phyloP scores from a whole-genome alignment of 2,888 invertebrate genomes.

The Nomada hirtipes region DNA sequence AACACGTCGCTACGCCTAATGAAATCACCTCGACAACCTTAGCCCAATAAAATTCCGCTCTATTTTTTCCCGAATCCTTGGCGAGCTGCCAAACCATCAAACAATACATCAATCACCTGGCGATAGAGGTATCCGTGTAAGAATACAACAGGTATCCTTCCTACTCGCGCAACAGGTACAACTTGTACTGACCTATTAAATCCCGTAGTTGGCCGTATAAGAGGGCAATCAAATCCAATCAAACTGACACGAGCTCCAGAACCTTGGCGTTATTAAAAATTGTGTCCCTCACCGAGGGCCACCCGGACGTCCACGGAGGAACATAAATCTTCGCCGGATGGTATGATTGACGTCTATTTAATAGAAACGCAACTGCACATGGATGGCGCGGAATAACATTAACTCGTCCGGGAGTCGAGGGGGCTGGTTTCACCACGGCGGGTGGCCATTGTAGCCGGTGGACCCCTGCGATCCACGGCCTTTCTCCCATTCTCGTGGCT shows the following conservation, averaged over 20 bases:
- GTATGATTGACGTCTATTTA: constrained; percentile 82
- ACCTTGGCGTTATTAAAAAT: constrained; percentile 61
- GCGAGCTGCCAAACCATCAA: too few relatives aligned
- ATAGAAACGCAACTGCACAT: constrained; percentile 81
- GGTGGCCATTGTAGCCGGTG: constrained; percentile 81
- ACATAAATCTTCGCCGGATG: constrained; percentile 75
- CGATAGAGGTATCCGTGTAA: too few relatives aligned
- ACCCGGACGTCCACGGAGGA: constrained; percentile 67
- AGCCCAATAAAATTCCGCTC: too few relatives aligned
- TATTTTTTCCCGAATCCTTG: too few relatives aligned
- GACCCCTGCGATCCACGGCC: constrained; percentile 78
- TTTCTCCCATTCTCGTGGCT: constrained; percentile 75
- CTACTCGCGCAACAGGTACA: too few relatives aligned
- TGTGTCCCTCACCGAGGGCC: constrained; percentile 61
- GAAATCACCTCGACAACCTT: too few relatives aligned
- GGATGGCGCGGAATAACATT: constrained; percentile 80
- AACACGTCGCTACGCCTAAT: too few relatives aligned
- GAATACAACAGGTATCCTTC: too few relatives aligned
- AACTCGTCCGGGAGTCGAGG: constrained; percentile 82
- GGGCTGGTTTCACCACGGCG: constrained; percentile 80
- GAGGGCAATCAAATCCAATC: neutral
- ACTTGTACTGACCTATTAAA: too few relatives aligned
- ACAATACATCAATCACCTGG: too few relatives aligned
- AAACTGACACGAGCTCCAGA: constrained; percentile 12
- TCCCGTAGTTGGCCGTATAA: neutral